These are phyloP conservation scores for Thalpophila matura DNA, from an alignment of 2,888 invertebrate genomes.

Conservation along the genomic window DNA sequence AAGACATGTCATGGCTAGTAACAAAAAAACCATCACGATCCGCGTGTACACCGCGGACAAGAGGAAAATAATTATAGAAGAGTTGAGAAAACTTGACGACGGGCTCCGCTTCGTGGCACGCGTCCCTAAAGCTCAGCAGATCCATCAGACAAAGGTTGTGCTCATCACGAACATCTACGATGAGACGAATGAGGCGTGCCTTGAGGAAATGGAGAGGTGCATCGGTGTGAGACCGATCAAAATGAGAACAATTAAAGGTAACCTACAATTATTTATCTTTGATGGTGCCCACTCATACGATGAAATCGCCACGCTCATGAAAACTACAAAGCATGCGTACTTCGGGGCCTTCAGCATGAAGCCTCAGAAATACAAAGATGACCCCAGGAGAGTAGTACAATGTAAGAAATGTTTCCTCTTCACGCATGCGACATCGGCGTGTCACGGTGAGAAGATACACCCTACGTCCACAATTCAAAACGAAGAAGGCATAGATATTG, in stretches of 20 bases:
- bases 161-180: background rate
- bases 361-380: background rate
- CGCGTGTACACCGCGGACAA: background rate
- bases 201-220: conserved; percentile 20
- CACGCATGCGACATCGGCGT: background rate
- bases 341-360: background rate
- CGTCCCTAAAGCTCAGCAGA: too few relatives aligned
- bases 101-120: too few relatives aligned
- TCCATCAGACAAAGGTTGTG: conserved; percentile 3
- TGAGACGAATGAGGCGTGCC: conserved; percentile 1
- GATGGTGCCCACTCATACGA: conserved; percentile 24
- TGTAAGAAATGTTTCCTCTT: background rate
- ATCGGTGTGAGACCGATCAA: conserved; percentile 20
- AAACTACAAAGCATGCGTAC: conserved; percentile 12
- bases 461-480: background rate
- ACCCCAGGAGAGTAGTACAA: background rate
- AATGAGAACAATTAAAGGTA: conserved; percentile 24
- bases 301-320: conserved; percentile 22
- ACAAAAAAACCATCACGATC: conserved; percentile 1
- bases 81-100: too few relatives aligned
- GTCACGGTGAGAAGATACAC: background rate
- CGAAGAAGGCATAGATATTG: conserved; percentile 1
- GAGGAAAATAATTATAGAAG: too few relatives aligned
- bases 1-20: background rate
- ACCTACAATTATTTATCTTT: conserved; percentile 19